These are phyloP conservation scores for Tinamus guttatus DNA, from an alignment of 2,113 vertebrate genomes.

Conservation along the genomic window DNA sequence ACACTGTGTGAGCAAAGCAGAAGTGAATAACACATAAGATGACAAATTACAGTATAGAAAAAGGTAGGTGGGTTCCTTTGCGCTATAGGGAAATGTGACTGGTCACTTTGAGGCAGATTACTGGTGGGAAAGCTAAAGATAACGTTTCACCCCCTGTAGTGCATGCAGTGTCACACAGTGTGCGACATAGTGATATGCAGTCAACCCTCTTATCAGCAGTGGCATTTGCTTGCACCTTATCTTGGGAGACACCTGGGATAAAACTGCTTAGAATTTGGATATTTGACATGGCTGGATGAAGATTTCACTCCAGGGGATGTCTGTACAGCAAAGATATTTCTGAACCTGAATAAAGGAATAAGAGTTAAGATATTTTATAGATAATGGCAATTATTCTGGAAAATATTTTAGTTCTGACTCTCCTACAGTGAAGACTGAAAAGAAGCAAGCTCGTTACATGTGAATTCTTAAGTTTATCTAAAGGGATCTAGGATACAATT, in stretches of 20 bases:
- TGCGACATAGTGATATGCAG: fast-evolving
- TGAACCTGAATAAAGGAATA: background rate
- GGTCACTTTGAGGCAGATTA: background rate
- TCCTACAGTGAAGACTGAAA: background rate
- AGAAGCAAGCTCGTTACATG: background rate
- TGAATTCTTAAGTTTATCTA: background rate
- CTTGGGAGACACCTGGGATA: background rate
- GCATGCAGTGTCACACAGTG: fast-evolving
- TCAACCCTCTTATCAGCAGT: background rate
- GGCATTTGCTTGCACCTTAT: background rate
- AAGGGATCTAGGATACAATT: background rate
- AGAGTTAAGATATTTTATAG: background rate
- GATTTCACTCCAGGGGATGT: background rate
- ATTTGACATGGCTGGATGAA: background rate
- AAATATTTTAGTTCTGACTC: background rate
- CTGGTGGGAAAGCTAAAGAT: background rate
- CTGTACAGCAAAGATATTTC: background rate
- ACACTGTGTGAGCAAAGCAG: background rate
- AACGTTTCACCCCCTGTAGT: background rate
- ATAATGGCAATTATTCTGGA: background rate
- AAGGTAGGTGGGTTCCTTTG: background rate
- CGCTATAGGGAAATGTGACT: background rate
- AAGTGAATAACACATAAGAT: background rate
- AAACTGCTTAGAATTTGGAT: background rate
- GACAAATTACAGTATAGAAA: background rate